Base-by-base conservation (phyloP, 2,888 invertebrate species). In the Drosophila basisetae region DNA sequence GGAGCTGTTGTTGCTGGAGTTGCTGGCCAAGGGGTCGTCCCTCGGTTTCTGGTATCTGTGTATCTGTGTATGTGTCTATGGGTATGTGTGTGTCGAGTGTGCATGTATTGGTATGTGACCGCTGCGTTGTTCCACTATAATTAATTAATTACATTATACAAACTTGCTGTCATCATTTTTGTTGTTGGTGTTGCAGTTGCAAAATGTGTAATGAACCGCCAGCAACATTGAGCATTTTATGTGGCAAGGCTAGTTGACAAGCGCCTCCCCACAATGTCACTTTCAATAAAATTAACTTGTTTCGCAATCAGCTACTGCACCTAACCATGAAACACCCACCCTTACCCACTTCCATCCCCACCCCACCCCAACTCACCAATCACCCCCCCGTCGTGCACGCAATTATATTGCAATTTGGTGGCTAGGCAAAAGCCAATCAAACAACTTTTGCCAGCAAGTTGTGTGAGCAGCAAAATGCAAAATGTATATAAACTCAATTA, bases 131-230 rank as follows among this genome's bases (percentile, higher is more conserved):
- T 90, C 70, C 86, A 73, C 76, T 83, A 76, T 87, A 87, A 90
- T 86, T 91, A 90, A 90, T 91, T 91, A 90, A 91, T 91, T 91
- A 90, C 91, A 91, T 85, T 90, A 83, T 78, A 87, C 89, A 80
- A 81, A 80, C 80, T 90, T 88, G 88, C 85, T 88, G 88, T 84
- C 85, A 82, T 88, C 74, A 77, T 56, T 70, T 68, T n/a, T 65
- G 61, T 18, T 53, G 56, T 69, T 65, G 69, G n/a, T 55, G 58
- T 30, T 59, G 66, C 53, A 67, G 62, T 62, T 83, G 76, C 86
- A 78, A 69, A 69, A 47, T 64, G 65, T 64, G 60, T 69, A 79
- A 73, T 66, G 76, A 70, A 78, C 70, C 74, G 52, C 52, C 59
- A 50, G 53, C 30, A 65, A 65, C 65, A 67, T 28, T 28, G 55